Evolutionary conservation across 2,797 vertebrate genomes (phyloP).

Genomic region (Enoplosus armatus): DNA sequence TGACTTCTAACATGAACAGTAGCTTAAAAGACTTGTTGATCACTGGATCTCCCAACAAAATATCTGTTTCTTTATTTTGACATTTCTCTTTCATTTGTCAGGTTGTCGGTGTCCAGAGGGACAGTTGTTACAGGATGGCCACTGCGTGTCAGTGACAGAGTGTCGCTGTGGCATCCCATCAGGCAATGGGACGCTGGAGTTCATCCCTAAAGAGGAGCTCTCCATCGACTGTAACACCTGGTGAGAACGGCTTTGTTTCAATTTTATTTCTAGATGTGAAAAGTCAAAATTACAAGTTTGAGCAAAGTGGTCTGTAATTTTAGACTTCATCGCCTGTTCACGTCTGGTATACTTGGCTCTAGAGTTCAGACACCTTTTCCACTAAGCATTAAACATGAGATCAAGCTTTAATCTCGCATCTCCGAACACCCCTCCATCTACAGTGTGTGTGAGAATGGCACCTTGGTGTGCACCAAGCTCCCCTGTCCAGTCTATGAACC

Average conservation of each 20-base stretch:
- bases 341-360: neutral
- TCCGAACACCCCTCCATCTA: neutral
- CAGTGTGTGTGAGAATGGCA: conserved; percentile 90
- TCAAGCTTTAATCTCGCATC: neutral
- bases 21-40: neutral
- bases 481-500: conserved; percentile 85
- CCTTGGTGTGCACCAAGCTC: conserved; percentile 81
- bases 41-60: neutral
- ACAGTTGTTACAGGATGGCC: conserved; percentile 87
- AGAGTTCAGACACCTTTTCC: neutral
- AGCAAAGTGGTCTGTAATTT: neutral
- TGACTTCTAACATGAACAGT: neutral
- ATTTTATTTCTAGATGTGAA: neutral
- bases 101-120: conserved; percentile 91
- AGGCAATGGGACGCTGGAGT: conserved; percentile 83
- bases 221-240: conserved; percentile 89
- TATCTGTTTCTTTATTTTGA: neutral
- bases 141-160: conserved; percentile 82
- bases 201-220: conserved; percentile 75
- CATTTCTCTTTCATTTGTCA: conserved; percentile 69
- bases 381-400: neutral
- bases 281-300: neutral
- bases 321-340: neutral
- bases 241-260: conserved; percentile 72
- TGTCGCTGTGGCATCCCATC: conserved; percentile 90